Conservation (phyloP, 2,888 invertebrate genomes). For the Idaea aversata region DNA sequence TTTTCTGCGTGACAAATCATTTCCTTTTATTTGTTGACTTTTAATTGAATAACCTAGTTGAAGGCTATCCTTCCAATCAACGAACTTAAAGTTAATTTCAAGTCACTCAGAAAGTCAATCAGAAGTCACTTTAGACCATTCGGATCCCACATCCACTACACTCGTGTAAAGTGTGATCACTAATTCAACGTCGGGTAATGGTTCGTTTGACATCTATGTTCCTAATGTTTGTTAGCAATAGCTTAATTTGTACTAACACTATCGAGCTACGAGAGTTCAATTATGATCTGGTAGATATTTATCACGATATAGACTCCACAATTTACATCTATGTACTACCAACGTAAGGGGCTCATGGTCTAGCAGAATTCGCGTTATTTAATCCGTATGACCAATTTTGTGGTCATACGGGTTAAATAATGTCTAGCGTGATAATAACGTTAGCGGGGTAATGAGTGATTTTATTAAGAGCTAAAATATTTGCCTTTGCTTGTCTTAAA, state of each 20-base stretch:
- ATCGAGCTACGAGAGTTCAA: not conserved
- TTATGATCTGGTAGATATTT: not conserved
- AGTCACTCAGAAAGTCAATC: not conserved
- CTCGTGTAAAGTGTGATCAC: not conserved
- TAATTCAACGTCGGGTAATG: not conserved
- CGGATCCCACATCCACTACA: not conserved
- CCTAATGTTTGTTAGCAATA: not conserved
- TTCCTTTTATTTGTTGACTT: not conserved
- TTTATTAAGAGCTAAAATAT: too few species aligned
- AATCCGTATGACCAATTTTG: too few species aligned
- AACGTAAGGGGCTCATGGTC: too few species aligned
- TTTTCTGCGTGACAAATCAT: not conserved
- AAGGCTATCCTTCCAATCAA: not conserved
- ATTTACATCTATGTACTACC: not conserved
- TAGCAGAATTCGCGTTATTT: too few species aligned
- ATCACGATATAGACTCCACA: not conserved
- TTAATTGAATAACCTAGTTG: not conserved
- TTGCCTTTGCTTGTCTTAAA: too few species aligned
- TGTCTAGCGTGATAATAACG: too few species aligned
- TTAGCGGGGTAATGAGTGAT: too few species aligned
- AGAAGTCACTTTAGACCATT: slow-evolving; percentile 1
- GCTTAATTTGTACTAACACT: not conserved
- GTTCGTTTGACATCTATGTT: not conserved
- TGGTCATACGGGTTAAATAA: too few species aligned
- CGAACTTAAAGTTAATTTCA: not conserved